phyloP scores from a whole-genome alignment of 2,888 invertebrate species.

The Plebejus melissa region DNA sequence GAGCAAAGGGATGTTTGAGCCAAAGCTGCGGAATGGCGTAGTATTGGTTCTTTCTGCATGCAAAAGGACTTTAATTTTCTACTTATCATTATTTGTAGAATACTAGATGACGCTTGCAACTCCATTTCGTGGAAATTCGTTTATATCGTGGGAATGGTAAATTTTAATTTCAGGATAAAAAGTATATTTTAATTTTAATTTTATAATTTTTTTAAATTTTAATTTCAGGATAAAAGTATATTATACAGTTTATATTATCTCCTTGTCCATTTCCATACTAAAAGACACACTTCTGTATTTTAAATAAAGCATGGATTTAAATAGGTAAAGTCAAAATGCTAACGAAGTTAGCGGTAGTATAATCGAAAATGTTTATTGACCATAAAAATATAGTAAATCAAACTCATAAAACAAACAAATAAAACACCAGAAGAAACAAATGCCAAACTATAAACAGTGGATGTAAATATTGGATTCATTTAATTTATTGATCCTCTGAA shows the following conservation, averaged over 20 bases:
- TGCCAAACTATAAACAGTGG: slow-evolving; percentile 2
- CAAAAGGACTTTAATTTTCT: background rate
- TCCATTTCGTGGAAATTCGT: background rate
- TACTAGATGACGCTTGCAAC: background rate
- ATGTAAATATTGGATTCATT: slow-evolving; percentile 17
- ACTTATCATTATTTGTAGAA: background rate
- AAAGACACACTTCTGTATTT: no score
- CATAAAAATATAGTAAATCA: background rate
- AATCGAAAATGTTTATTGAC: background rate
- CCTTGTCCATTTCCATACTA: no score
- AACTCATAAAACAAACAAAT: slow-evolving; percentile 11
- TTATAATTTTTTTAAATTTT: no score
- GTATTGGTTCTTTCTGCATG: background rate
- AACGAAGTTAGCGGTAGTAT: background rate
- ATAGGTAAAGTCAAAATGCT: background rate
- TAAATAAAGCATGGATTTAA: no score
- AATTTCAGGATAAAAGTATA: background rate
- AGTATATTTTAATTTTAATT: background rate
- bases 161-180: no score
- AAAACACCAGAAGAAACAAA: slow-evolving; percentile 8
- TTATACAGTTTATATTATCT: background rate
- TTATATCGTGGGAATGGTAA: background rate
- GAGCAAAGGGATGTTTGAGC: background rate
- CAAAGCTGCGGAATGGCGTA: background rate
- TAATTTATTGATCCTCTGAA: slow-evolving; percentile 18